Evolutionary conservation across 2,888 invertebrate genomes (phyloP).

Genomic region (Cephus pygmeus): DNA sequence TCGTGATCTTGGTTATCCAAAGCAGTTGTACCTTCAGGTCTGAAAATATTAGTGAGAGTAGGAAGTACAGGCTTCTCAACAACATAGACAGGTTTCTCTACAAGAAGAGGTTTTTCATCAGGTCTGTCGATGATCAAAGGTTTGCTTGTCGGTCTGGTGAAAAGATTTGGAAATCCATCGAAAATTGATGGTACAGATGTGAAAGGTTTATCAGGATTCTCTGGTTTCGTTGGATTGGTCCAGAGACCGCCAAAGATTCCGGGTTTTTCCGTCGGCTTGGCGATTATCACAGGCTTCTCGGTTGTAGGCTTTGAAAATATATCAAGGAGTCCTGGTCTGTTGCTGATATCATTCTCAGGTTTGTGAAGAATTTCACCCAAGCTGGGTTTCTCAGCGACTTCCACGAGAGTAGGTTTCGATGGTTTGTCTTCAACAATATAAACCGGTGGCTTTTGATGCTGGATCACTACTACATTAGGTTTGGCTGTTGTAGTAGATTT

Average conservation of each 20-base stretch:
- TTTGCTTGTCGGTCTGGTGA: constrained; percentile 15
- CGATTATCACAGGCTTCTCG: constrained; percentile 5
- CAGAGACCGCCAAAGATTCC: constrained; percentile 27
- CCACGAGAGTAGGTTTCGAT: background rate
- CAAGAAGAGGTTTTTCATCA: constrained; percentile 22
- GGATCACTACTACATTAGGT: too few species aligned
- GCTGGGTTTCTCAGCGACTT: constrained; percentile 9
- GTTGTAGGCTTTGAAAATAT: constrained; percentile 11
- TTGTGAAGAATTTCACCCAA: constrained; percentile 16
- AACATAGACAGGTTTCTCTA: constrained; percentile 28
- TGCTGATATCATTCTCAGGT: constrained; percentile 23
- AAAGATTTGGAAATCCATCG: constrained; percentile 13
- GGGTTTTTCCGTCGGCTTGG: constrained; percentile 14
- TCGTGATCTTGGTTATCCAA: constrained; percentile 15
- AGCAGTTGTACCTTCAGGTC: background rate
- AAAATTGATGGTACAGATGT: constrained; percentile 2
- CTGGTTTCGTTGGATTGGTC: constrained; percentile 21
- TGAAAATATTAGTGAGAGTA: background rate
- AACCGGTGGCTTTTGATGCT: too few species aligned
- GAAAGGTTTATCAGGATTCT: background rate
- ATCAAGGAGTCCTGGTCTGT: constrained; percentile 8
- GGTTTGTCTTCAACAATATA: too few species aligned
- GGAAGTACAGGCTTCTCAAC: constrained; percentile 19
- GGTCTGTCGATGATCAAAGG: constrained; percentile 29
- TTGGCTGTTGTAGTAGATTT: too few species aligned